These are phyloP conservation scores for Psilanteris sp. DNA, from an alignment of 1,140 invertebrate genomes.

Conservation along the genomic window DNA sequence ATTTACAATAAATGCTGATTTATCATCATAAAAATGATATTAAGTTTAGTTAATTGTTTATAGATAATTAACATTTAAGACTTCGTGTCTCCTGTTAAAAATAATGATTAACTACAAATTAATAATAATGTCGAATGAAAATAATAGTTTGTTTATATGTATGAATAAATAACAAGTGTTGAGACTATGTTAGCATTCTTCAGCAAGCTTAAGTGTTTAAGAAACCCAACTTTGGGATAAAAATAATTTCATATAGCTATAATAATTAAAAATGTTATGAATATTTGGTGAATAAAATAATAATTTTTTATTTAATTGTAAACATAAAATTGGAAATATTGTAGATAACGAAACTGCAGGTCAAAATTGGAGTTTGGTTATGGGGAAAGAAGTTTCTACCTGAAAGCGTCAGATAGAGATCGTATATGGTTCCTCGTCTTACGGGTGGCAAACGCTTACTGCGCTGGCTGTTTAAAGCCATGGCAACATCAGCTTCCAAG, in stretches of 20 bases:
- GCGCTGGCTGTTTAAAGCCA: slow-evolving; percentile 86
- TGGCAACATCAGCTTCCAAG: slow-evolving; percentile 87
- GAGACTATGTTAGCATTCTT: slow-evolving; percentile 70
- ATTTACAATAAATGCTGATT: no score
- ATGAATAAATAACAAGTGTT: slow-evolving; percentile 52
- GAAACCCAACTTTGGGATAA: slow-evolving; percentile 44
- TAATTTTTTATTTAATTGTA: background rate
- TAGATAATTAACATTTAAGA: no score
- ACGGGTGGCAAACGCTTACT: slow-evolving; percentile 90
- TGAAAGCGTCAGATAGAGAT: slow-evolving; percentile 92
- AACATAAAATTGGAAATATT: slow-evolving; percentile 14
- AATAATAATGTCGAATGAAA: slow-evolving; percentile 27
- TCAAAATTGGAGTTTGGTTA: slow-evolving; percentile 65
- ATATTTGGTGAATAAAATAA: no score
- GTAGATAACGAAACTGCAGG: slow-evolving; percentile 34
- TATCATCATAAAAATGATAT: no score
- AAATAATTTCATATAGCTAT: no score
- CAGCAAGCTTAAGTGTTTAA: slow-evolving; percentile 64
- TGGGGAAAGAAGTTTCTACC: slow-evolving; percentile 82
- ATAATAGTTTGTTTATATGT: slow-evolving; percentile 13
- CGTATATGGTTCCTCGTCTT: slow-evolving; percentile 89
- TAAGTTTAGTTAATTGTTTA: no score
- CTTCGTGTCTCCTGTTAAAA: slow-evolving; percentile 7
- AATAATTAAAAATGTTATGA: no score
- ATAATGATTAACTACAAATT: slow-evolving; percentile 30